phyloP scores from a whole-genome alignment of 2,888 invertebrate species.

The Catocala sponsa region DNA sequence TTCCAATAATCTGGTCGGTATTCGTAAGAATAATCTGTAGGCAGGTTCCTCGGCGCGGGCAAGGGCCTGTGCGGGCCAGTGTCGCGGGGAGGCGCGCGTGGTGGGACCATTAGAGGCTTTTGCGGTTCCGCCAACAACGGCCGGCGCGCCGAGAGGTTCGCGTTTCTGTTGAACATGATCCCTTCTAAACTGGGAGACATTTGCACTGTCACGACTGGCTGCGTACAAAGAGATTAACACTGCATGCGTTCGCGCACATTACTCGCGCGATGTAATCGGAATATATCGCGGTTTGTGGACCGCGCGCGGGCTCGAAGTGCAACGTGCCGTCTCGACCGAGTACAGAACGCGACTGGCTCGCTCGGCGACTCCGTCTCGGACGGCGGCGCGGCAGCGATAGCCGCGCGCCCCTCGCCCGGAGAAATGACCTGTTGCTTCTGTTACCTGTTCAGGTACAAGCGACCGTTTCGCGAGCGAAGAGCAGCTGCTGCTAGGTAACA shows the following conservation, averaged over 20 bases:
- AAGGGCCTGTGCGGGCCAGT: slow-evolving; percentile 73
- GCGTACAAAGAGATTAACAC: slow-evolving; percentile 64
- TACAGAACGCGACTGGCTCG: slow-evolving; percentile 70
- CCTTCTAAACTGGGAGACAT: slow-evolving; percentile 86
- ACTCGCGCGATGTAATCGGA: slow-evolving; percentile 68
- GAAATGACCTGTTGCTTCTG: slow-evolving; percentile 87
- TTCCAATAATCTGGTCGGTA: slow-evolving; percentile 82
- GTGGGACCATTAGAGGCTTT: slow-evolving; percentile 80
- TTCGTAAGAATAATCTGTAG: slow-evolving; percentile 67
- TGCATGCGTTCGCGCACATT: slow-evolving; percentile 82
- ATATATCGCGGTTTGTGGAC: slow-evolving; percentile 47
- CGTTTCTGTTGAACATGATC: slow-evolving; percentile 85
- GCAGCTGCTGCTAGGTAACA: slow-evolving; percentile 80
- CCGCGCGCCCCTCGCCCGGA: slow-evolving; percentile 75
- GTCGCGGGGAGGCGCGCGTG: slow-evolving; percentile 82
- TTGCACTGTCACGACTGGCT: slow-evolving; percentile 78
- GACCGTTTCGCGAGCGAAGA: slow-evolving; percentile 72
- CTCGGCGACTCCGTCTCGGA: slow-evolving; percentile 22
- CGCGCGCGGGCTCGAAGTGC: slow-evolving; percentile 59
- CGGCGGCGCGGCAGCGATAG: too few species aligned
- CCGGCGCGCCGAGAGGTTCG: slow-evolving; percentile 83
- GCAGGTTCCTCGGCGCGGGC: slow-evolving; percentile 72
- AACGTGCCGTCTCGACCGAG: slow-evolving; percentile 57
- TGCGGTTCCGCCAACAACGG: slow-evolving; percentile 85
- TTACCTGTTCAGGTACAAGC: slow-evolving; percentile 85